Evolutionary conservation across 2,888 invertebrate genomes (phyloP), one percentile per base, ranked within the genome.

Genomic region (Drosophila affinis): DNA sequence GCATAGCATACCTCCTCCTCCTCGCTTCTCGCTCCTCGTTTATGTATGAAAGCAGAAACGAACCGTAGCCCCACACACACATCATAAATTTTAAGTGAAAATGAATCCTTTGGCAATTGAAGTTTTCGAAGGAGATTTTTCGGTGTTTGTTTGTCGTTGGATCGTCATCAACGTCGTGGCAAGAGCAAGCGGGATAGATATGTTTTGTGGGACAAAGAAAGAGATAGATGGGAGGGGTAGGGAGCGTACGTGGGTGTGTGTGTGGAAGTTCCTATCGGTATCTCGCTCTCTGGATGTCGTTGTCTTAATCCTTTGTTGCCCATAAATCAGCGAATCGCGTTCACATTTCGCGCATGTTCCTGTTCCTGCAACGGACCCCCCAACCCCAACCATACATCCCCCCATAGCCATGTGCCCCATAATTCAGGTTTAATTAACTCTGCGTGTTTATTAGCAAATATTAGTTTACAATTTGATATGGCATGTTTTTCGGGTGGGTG

Each of bases 361-460:
- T 79, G 71, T 80, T 84, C 61, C 79, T 65, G 73, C 59, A 34
- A 6, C 53, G 9, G 18, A 12, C 34, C 10, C 29, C 14, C 27
- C 27, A 2, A 0, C 7, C 0, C 29, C 29, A 5, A 5, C 4
- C 24, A 24, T 5, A 7, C 29, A 7, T 2, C 29, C 29, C 29
- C 29, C 29, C 29, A 29, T 6, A 9, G 2, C 53, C 82, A 71
- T 72, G 75, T 71, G 80, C 71, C 70, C 76, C 88, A 90, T 90
- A 89, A 90, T 87, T 90, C 87, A 89, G 83, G 86, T 89, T 89
- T 90, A 90, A 90, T 90, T 90, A 90, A 90, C 89, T 89, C 80
- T 52, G 69, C 39, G 72, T 81, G 89, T 89, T 90, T 90, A 90
- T 90, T 90, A 89, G 86, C 88, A 89, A 89, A 90, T 90, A 90